Conservation (phyloP, 2,888 invertebrate species). For the Cistogaster globosa region DNA sequence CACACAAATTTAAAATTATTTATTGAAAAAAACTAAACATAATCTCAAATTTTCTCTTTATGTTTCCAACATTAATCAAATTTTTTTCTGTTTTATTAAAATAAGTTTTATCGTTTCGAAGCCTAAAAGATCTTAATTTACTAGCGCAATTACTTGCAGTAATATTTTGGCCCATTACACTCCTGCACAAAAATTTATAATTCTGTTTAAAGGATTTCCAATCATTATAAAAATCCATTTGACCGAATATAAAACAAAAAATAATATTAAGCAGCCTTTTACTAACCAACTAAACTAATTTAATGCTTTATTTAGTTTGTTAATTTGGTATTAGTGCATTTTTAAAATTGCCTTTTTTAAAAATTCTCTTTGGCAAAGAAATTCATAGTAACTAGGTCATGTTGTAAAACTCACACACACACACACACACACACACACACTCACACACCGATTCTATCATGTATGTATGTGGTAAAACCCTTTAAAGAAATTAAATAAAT, state of each 20-base stretch:
- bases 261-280: background rate
- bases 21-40: too few species aligned
- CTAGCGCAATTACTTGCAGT: too few species aligned
- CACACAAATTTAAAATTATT: too few species aligned
- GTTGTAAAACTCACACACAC: slow-evolving; percentile 14
- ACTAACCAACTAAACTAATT: slow-evolving; percentile 65
- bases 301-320: slow-evolving; percentile 71
- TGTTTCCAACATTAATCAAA: too few species aligned
- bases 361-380: slow-evolving; percentile 51
- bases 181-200: too few species aligned
- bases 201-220: too few species aligned
- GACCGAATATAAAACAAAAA: background rate
- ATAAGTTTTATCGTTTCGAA: too few species aligned
- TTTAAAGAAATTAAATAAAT: slow-evolving; percentile 60
- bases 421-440: background rate
- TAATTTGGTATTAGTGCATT: slow-evolving; percentile 56
- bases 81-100: too few species aligned
- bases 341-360: slow-evolving; percentile 19
- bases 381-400: slow-evolving; percentile 52
- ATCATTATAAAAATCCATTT: background rate
- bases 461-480: slow-evolving; percentile 18
- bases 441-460: background rate
- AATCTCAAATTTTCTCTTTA: too few species aligned
- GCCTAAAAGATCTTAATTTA: too few species aligned
- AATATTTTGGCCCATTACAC: too few species aligned